Evolutionary conservation across 2,797 vertebrate species (phyloP).

Genomic region (Cyprinella venusta): DNA sequence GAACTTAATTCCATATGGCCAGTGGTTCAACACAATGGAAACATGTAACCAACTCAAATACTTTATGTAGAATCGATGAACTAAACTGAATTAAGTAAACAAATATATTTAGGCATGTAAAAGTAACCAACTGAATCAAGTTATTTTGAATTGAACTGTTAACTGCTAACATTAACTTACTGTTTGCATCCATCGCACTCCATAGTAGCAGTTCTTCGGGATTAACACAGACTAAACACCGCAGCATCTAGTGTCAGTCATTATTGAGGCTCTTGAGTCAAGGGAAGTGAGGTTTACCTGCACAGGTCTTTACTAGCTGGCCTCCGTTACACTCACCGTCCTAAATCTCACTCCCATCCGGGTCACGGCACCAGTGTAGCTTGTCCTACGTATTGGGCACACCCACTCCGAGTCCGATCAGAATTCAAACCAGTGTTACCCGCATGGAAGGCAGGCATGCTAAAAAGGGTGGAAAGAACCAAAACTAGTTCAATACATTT

Average conservation of each 20-base stretch:
- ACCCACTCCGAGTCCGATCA: neutral
- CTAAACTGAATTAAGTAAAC: neutral
- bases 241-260: neutral
- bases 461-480: neutral
- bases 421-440: neutral
- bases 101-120: neutral
- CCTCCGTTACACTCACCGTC: no score
- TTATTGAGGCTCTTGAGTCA: neutral
- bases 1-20: neutral
- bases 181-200: neutral
- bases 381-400: neutral
- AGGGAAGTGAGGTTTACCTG: neutral
- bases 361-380: neutral
- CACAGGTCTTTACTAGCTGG: neutral
- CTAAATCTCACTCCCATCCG: neutral
- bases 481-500: neutral
- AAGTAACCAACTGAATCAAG: neutral
- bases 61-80: neutral
- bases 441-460: neutral
- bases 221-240: neutral
- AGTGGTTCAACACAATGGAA: neutral
- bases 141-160: neutral
- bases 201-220: neutral
- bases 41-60: neutral
- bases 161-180: neutral